phyloP scores from a whole-genome alignment of 1,140 invertebrate species.

The Euwallacea similis region DNA sequence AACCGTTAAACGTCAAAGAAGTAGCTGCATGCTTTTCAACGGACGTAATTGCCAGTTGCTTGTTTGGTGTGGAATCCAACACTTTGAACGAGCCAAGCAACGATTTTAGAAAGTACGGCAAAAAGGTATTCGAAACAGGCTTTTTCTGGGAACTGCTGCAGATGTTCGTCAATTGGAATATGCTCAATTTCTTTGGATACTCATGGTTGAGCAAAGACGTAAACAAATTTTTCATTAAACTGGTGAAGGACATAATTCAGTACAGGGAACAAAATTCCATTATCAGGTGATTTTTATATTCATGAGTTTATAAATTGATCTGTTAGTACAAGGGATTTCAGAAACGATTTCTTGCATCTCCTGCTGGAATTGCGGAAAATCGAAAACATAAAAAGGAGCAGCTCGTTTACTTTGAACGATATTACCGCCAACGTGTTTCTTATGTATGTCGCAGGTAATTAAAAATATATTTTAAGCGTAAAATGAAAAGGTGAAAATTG shows the following conservation, averaged over 20 bases:
- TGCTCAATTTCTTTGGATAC: constrained; percentile 27
- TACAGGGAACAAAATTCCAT: constrained; percentile 35
- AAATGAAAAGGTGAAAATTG: background rate
- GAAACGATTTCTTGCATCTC: constrained; percentile 30
- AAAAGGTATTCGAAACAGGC: constrained; percentile 5
- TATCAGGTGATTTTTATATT: constrained; percentile 9
- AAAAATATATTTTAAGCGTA: background rate
- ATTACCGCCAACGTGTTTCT: constrained; percentile 55
- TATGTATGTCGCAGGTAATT: constrained; percentile 52
- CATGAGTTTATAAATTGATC: background rate
- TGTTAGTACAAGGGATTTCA: background rate
- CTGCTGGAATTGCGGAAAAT: constrained; percentile 29
- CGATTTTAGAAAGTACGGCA: constrained; percentile 54
- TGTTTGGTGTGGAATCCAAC: constrained; percentile 64
- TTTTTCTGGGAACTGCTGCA: constrained; percentile 6
- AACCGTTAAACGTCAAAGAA: constrained; percentile 37
- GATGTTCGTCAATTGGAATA: constrained; percentile 9
- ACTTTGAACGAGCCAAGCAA: constrained; percentile 58
- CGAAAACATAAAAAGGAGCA: background rate
- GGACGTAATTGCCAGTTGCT: constrained; percentile 65
- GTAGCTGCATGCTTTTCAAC: constrained; percentile 63
- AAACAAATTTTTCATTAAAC: constrained; percentile 33
- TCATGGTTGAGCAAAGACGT: constrained; percentile 26
- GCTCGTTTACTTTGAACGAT: constrained; percentile 60
- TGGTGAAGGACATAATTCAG: constrained; percentile 40